Conservation (phyloP, 2,113 vertebrate genomes). For the Sisor rabdophorus region DNA sequence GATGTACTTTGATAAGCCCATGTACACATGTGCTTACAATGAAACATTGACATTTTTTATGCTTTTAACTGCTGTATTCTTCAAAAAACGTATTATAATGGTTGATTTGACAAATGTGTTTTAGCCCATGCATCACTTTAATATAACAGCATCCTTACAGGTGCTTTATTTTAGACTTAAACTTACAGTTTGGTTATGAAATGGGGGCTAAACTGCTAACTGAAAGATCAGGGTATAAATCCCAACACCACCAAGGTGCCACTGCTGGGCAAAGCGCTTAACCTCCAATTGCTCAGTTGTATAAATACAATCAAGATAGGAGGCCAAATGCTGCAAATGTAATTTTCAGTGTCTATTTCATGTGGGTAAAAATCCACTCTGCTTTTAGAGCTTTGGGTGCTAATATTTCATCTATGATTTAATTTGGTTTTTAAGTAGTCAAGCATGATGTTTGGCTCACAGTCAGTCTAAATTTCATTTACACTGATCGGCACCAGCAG, state of each 20-base stretch:
- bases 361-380: not conserved
- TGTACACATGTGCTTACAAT: not conserved
- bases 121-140: not conserved
- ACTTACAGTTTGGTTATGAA: not conserved
- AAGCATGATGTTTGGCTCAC: constrained; percentile 41
- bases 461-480: not conserved
- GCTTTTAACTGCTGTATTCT: not conserved
- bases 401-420: constrained; percentile 8
- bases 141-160: not conserved
- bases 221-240: too few species aligned
- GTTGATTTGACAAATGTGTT: not conserved
- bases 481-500: not conserved
- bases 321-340: not conserved
- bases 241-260: too few species aligned
- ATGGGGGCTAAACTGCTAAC: too few species aligned
- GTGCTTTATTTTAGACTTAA: not conserved
- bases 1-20: not conserved
- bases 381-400: not conserved
- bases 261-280: too few species aligned
- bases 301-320: too few species aligned
- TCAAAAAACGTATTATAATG: not conserved
- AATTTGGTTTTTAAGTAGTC: constrained; percentile 49
- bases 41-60: not conserved
- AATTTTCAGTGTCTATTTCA: not conserved
- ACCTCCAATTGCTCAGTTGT: too few species aligned